Evolutionary conservation across 92 coral and sea anemone species (phyloP).

Genomic region (Metridium senile): DNA sequence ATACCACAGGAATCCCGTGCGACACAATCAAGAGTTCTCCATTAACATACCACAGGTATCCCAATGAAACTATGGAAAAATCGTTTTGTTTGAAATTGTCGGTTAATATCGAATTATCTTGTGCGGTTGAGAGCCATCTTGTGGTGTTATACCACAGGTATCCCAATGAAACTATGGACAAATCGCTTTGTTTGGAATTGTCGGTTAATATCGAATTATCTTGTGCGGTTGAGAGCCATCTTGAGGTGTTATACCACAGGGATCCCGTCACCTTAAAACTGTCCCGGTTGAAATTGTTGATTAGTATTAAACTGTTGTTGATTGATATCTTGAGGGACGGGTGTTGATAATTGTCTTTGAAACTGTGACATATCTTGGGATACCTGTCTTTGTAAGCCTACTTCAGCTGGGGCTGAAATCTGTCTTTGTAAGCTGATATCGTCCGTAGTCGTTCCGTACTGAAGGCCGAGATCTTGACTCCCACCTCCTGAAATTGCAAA

Average conservation of each 20-base stretch:
- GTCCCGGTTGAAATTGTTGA: conserved; percentile 73
- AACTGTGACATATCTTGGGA: conserved; percentile 65
- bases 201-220: too few species aligned
- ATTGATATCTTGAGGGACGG: conserved; percentile 74
- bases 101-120: too few species aligned
- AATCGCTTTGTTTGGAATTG: too few species aligned
- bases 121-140: too few species aligned
- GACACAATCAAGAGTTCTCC: too few species aligned
- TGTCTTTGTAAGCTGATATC: conserved; percentile 58
- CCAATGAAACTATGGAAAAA: too few species aligned
- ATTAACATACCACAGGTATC: too few species aligned
- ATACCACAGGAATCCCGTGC: too few species aligned
- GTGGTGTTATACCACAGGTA: too few species aligned
- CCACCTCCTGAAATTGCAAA: background rate
- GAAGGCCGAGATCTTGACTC: conserved; percentile 36
- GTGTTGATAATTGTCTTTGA: conserved; percentile 86
- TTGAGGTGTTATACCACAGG: background rate
- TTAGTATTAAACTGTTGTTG: conserved; percentile 71
- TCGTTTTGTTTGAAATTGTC: too few species aligned
- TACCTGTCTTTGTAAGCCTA: conserved; percentile 77
- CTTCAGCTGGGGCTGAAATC: conserved; percentile 60
- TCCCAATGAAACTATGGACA: too few species aligned
- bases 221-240: too few species aligned
- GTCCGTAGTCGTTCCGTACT: conserved; percentile 27
- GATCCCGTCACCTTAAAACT: conserved; percentile 24